Evolutionary conservation across 2,113 vertebrate species (phyloP), one percentile per base, ranked within the genome.

Genomic region (Hirundichthys speculiger): DNA sequence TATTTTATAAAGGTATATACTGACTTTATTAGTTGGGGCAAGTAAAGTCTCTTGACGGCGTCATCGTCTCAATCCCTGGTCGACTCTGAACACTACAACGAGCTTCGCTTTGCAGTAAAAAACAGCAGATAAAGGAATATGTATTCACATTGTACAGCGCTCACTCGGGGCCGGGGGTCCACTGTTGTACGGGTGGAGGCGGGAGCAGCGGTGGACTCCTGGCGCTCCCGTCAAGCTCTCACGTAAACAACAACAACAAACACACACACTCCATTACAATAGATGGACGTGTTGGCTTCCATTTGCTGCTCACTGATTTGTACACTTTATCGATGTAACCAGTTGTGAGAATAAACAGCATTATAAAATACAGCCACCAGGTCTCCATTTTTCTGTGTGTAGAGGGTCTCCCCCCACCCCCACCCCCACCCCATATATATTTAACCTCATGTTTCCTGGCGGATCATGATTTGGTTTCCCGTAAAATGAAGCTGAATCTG

Each of bases 1-100:
- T 96, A 94, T 96, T 98, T 98, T 97, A 88, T 96, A 97, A 95
- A 89, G 90, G 94, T 94, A 92, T 94, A 93, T 92, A 92, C 89
- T 85, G 90, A 92, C 80, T 94, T 93, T 86, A 88, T 90, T 86
- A 73, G 86, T 82, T 71, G 75, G 61, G 80, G 58, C 63, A 72
- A 63, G 91, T 91, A 49, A 75, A 60, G 73, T 72, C 18, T 82
- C 73, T 53, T 34, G 80, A 75, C 56, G 65, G 68, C 92, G 88
- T 92, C 86, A 83, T 87, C 62, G 18, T 85, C 73, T 91, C 90
- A 78, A 85, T 92, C 83, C 86, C 88, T 84, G 66, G 67, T 82
- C 52, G 18, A 73, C 64, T 82, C 70, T 66, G 82, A 83, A 78
- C 27, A 53, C 74, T 63, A 73, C 75, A 84, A 83, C 58, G 47